phyloP scores from a whole-genome alignment of 2,888 invertebrate species.

The Nowickia ferox region DNA sequence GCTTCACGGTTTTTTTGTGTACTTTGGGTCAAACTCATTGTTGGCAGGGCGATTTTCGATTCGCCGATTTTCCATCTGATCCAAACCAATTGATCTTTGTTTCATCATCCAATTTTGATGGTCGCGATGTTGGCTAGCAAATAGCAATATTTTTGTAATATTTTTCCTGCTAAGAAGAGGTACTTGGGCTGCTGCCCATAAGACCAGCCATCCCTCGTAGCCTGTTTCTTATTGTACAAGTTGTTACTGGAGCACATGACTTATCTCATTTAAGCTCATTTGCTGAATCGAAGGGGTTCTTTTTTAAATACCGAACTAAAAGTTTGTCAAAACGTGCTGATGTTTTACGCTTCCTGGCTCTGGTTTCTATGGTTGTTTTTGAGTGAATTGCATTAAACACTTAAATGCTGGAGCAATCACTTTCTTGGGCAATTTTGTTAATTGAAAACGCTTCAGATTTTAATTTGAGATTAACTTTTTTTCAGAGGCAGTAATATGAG shows the following conservation, averaged over 20 bases:
- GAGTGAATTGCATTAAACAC: conserved; percentile 13
- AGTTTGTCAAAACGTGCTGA: background rate
- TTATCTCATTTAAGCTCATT: conserved; percentile 9
- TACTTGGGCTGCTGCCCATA: background rate
- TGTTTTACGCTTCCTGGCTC: conserved; percentile 6
- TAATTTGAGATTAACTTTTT: background rate
- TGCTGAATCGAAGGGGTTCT: background rate
- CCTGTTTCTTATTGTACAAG: no score
- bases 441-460: conserved; percentile 1
- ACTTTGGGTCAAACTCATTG: background rate
- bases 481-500: background rate
- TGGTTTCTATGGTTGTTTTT: background rate
- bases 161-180: background rate
- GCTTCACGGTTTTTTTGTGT: background rate
- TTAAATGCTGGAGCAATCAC: background rate
- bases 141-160: background rate
- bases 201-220: background rate
- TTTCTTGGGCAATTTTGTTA: background rate
- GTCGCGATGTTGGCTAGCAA: background rate
- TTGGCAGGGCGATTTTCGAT: background rate
- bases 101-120: background rate
- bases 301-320: background rate
- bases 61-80: background rate
- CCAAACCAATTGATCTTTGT: background rate
- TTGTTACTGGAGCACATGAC: background rate